phyloP scores from a whole-genome alignment of 2,888 invertebrate genomes.

The Pediacus dermestoides region DNA sequence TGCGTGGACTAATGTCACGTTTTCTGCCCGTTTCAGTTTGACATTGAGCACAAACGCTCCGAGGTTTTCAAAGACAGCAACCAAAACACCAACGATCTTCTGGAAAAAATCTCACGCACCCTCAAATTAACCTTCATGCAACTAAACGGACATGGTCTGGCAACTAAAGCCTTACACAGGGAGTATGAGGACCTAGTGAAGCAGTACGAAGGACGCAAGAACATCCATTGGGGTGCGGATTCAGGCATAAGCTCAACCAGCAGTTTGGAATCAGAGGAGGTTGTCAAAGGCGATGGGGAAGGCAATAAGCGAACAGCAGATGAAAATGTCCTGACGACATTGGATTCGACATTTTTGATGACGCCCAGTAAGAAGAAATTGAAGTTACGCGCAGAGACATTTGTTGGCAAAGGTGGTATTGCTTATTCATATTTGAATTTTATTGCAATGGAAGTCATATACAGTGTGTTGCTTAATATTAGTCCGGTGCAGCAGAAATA shows the following conservation, averaged over 20 bases:
- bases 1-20: neutral
- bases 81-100: slow-evolving; percentile 29
- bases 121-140: slow-evolving; percentile 58
- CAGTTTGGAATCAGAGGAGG: slow-evolving; percentile 12
- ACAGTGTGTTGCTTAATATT: slow-evolving; percentile 25
- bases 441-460: slow-evolving; percentile 34
- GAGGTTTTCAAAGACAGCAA: slow-evolving; percentile 34
- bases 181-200: slow-evolving; percentile 60
- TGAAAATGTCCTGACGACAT: slow-evolving; percentile 20
- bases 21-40: slow-evolving; percentile 23
- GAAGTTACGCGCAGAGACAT: slow-evolving; percentile 25
- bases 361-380: slow-evolving; percentile 23
- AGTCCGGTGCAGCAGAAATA: slow-evolving; percentile 1
- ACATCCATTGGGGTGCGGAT: slow-evolving; percentile 56
- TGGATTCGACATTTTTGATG: slow-evolving; percentile 19
- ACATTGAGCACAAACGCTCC: slow-evolving; percentile 30
- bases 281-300: neutral
- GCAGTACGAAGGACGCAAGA: slow-evolving; percentile 57
- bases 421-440: slow-evolving; percentile 35
- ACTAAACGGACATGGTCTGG: slow-evolving; percentile 58
- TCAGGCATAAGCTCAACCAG: slow-evolving; percentile 29
- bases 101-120: slow-evolving; percentile 49
- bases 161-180: slow-evolving; percentile 55
- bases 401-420: slow-evolving; percentile 43
- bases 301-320: slow-evolving; percentile 20